phyloP scores from a whole-genome alignment of 2,797 vertebrate species.

The Neolamprologus multifasciatus region DNA sequence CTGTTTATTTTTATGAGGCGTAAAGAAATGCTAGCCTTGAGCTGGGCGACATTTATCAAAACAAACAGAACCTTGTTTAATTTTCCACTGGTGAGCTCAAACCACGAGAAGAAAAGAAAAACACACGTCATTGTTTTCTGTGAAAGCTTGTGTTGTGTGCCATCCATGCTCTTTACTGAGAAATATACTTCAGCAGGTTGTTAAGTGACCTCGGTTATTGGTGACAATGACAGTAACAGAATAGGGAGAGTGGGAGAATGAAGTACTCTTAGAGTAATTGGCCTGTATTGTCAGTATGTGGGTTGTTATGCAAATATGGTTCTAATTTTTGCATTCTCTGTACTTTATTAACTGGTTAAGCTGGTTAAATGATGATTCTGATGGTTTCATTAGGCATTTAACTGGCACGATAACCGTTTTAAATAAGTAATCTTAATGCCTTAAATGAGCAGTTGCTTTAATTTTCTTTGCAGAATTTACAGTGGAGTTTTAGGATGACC shows the following conservation, averaged over 20 bases:
- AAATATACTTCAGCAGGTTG: conserved; percentile 19
- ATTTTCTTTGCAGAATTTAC: not conserved
- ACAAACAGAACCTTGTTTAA: not conserved
- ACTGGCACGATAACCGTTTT: fast-evolving
- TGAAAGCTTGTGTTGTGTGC: not conserved
- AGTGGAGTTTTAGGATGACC: not conserved
- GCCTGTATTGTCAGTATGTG: conserved; percentile 25
- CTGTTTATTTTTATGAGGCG: not conserved
- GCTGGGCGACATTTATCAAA: not conserved
- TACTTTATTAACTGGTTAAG: not conserved
- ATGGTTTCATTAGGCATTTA: not conserved
- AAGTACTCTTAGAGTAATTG: conserved; percentile 46
- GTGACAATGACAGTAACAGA: conserved; percentile 30
- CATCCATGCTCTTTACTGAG: conserved; percentile 14
- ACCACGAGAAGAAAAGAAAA: not conserved
- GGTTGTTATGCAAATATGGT: conserved; percentile 21
- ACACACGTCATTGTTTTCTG: conserved; percentile 11
- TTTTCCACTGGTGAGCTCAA: not conserved
- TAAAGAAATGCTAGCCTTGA: not conserved
- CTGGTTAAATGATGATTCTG: not conserved
- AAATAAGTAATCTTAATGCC: not conserved
- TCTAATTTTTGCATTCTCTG: not conserved
- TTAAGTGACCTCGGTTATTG: conserved; percentile 31
- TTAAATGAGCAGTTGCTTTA: not conserved
- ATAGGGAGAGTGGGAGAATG: conserved; percentile 38